Evolutionary conservation across 2,888 invertebrate species (phyloP).

Genomic region (Heteropelma amictum): DNA sequence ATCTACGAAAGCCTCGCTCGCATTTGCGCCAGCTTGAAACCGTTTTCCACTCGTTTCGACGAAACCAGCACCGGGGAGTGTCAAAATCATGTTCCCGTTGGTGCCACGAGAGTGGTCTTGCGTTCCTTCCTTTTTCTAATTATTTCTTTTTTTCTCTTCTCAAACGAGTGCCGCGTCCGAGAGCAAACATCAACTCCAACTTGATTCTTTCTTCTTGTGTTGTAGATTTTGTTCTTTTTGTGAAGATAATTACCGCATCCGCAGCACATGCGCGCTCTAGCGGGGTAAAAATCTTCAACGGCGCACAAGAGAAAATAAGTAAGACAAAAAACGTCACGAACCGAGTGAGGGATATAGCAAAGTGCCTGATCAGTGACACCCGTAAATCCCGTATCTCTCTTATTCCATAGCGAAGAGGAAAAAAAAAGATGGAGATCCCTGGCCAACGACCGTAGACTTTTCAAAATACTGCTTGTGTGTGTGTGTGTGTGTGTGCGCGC

Average conservation of each 20-base stretch:
- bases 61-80: too few relatives aligned
- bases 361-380: conserved; percentile 77
- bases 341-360: conserved; percentile 74
- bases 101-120: too few relatives aligned
- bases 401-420: conserved; percentile 20
- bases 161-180: too few relatives aligned
- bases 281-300: neutral
- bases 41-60: too few relatives aligned
- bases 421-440: neutral
- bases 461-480: too few relatives aligned
- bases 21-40: too few relatives aligned
- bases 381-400: conserved; percentile 60
- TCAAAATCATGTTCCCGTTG: too few relatives aligned
- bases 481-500: too few relatives aligned
- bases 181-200: too few relatives aligned
- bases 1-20: neutral
- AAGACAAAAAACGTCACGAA: neutral
- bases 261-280: neutral
- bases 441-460: neutral
- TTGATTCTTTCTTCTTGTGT: too few relatives aligned
- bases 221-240: neutral
- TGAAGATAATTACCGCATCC: neutral
- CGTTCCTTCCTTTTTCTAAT: too few relatives aligned
- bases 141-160: too few relatives aligned
- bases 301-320: neutral